Conservation (phyloP, 92 coral and sea anemone genomes). For the Umimayanthus kanabou region DNA sequence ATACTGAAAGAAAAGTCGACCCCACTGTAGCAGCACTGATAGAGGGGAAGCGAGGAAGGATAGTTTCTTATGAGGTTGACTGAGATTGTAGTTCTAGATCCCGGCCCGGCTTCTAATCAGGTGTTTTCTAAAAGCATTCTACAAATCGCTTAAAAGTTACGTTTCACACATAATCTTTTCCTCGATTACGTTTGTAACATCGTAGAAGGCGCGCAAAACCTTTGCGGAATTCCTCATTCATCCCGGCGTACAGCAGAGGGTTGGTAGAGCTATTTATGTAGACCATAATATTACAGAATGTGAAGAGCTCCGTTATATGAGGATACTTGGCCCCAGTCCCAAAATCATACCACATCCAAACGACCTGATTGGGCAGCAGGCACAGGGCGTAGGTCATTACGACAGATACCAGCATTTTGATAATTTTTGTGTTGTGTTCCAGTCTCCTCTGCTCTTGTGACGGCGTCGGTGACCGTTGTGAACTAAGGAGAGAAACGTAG, state of each 20-base stretch:
- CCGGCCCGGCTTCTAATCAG: background rate
- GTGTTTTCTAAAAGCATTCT: background rate
- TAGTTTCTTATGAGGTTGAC: too few relatives aligned
- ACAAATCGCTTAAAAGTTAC: background rate
- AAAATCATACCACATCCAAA: conserved; percentile 95
- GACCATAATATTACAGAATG: conserved; percentile 74
- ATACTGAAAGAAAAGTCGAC: too few relatives aligned
- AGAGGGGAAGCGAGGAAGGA: too few relatives aligned
- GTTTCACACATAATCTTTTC: conserved; percentile 14
- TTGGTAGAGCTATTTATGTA: conserved; percentile 82
- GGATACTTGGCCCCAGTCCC: conserved; percentile 65
- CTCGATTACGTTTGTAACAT: conserved; percentile 17
- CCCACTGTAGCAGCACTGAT: too few relatives aligned
- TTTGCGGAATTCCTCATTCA: conserved; percentile 88
- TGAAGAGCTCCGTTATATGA: conserved; percentile 45
- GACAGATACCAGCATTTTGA: conserved; percentile 88
- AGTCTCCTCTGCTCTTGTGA: conserved; percentile 66
- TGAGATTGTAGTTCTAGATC: too few relatives aligned
- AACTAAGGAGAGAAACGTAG: conserved; percentile 36
- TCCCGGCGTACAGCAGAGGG: conserved; percentile 82
- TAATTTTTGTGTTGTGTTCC: conserved; percentile 76
- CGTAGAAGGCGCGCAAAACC: conserved; percentile 72
- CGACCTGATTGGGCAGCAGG: conserved; percentile 90
- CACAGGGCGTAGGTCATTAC: conserved; percentile 84
- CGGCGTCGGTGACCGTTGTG: conserved; percentile 27